A percentile compares a stretch with the other conserved stretches of the same genome.
phyloP scores from a whole-genome alignment of 2,113 vertebrate species.

The Cichladusa arquata region DNA sequence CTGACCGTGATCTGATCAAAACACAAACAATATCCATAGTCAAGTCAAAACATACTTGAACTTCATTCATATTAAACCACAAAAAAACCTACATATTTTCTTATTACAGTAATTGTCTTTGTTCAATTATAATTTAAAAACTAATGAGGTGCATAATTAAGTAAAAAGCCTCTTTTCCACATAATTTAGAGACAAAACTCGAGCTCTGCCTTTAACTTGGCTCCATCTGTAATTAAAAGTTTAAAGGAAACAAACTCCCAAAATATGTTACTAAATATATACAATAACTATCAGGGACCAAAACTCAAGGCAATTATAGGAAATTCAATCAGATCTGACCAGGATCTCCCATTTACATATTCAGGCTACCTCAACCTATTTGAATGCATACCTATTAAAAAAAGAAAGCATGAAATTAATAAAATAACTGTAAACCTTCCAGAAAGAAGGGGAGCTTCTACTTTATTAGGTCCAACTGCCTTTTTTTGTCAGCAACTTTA shows the following conservation, averaged over 20 bases:
- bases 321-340: neutral
- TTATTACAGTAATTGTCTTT: neutral
- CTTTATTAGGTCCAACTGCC: neutral
- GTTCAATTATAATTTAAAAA: neutral
- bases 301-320: neutral
- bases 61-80: neutral
- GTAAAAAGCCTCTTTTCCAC: neutral
- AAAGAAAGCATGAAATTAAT: neutral
- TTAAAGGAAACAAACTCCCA: neutral
- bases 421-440: neutral
- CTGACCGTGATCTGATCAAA: neutral
- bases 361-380: neutral
- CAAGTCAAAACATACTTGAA: neutral
- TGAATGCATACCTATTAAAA: neutral
- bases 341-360: neutral
- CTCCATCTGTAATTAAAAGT: neutral
- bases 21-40: neutral
- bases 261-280: neutral
- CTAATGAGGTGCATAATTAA: neutral
- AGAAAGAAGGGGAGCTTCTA: neutral
- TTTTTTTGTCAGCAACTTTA: neutral
- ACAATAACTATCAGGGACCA: neutral
- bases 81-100: neutral
- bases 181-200: neutral
- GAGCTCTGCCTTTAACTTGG: neutral